Evolutionary conservation across 2,113 vertebrate species (phyloP).

Genomic region (Podarcis raffonei): DNA sequence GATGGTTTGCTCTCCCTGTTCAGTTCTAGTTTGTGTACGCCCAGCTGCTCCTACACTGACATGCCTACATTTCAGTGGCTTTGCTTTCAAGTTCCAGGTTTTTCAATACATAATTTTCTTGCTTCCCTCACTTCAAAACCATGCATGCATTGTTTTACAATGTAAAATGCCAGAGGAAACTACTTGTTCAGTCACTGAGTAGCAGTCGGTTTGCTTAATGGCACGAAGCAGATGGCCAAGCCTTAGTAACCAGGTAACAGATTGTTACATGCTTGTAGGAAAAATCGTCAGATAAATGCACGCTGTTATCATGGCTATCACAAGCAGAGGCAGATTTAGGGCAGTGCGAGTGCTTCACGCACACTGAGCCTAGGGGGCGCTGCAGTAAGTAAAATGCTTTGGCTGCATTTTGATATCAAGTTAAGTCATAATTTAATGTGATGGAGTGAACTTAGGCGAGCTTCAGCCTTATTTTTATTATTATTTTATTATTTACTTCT

Average conservation of each 20-base stretch:
- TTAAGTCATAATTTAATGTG: no score
- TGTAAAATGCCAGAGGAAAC: neutral
- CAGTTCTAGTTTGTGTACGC: no score
- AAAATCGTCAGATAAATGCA: slow-evolving; percentile 52
- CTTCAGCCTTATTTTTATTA: no score
- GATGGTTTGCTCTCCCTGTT: no score
- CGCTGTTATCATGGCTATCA: slow-evolving; percentile 33
- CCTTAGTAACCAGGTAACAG: slow-evolving; percentile 63
- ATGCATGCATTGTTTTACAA: neutral
- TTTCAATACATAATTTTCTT: neutral
- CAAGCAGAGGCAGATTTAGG: slow-evolving; percentile 24
- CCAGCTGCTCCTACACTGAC: no score
- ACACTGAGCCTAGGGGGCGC: no score
- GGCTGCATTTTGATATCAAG: no score
- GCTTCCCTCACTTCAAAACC: slow-evolving; percentile 15
- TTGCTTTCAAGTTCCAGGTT: neutral
- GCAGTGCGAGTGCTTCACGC: neutral
- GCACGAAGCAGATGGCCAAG: slow-evolving; percentile 54
- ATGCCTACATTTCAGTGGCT: neutral
- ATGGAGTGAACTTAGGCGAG: no score
- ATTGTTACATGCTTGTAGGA: slow-evolving; percentile 54
- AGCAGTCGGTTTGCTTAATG: slow-evolving; percentile 49
- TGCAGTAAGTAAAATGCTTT: no score
- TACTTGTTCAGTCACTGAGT: neutral
- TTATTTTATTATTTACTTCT: no score